Percentiles rank a stretch among this genome's conserved stretches.
Evolutionary conservation across 2,888 invertebrate species (phyloP).

Genomic region (Lochmaea capreae): DNA sequence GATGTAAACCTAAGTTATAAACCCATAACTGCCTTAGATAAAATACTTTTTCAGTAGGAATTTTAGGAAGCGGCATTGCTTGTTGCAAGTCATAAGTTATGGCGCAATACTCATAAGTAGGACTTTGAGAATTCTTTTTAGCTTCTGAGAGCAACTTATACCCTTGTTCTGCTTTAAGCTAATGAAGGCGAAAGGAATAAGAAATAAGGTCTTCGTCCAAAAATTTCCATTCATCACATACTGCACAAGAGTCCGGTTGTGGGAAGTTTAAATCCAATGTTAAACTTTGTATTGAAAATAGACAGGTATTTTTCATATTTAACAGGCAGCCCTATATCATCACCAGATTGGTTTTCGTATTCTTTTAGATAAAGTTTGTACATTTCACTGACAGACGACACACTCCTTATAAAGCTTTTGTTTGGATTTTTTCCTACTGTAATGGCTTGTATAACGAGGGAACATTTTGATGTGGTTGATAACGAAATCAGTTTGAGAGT

Average conservation of each 20-base stretch:
- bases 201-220: constrained; percentile 1
- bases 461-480: constrained; percentile 8
- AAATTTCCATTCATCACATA: constrained; percentile 10
- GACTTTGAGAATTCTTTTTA: constrained; percentile 9
- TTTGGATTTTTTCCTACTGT: constrained; percentile 5
- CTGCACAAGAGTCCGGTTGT: constrained; percentile 11
- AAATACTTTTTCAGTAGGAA: not conserved
- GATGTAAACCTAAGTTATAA: not conserved
- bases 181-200: not conserved
- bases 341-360: constrained; percentile 10
- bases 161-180: constrained; percentile 8
- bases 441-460: constrained; percentile 5
- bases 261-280: constrained; percentile 11
- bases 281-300: constrained; percentile 11
- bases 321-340: constrained; percentile 5
- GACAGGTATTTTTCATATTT: constrained; percentile 10
- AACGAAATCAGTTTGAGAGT: constrained; percentile 9
- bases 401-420: constrained; percentile 5
- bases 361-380: not conserved
- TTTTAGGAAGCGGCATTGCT: constrained; percentile 11
- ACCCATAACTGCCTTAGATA: too few relatives aligned
- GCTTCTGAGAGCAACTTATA: constrained; percentile 11
- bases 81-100: constrained; percentile 2
- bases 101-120: constrained; percentile 5
- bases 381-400: constrained; percentile 11